A percentile compares a stretch with the other conserved stretches of the same genome.
Conservation (phyloP, 2,888 invertebrate species). For the Gibbula magus region DNA sequence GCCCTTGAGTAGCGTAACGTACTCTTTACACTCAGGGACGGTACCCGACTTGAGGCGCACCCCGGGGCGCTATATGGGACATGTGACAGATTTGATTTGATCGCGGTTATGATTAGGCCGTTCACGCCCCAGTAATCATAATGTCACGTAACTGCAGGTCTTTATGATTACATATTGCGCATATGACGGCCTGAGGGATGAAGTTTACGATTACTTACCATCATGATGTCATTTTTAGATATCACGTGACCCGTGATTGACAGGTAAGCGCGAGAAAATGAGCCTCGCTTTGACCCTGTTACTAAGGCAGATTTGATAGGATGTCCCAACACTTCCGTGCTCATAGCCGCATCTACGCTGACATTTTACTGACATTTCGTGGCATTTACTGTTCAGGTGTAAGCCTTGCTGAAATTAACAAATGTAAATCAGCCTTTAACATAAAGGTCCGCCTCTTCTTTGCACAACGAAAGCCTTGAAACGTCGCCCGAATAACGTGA, state of each 20-base stretch:
- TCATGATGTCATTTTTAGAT: neutral
- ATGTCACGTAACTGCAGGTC: neutral
- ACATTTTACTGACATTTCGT: neutral
- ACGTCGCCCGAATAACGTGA: too few relatives aligned
- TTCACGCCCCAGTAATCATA: neutral
- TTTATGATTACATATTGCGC: neutral
- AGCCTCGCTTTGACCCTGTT: neutral
- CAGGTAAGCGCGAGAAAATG: neutral
- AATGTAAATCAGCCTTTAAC: neutral
- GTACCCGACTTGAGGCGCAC: neutral
- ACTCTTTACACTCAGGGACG: too few relatives aligned
- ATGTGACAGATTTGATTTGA: constrained; percentile 4
- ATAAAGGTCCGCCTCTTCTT: too few relatives aligned
- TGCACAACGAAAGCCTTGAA: too few relatives aligned
- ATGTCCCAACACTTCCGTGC: neutral
- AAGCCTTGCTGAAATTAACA: neutral
- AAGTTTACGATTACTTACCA: neutral
- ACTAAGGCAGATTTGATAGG: neutral
- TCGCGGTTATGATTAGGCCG: neutral
- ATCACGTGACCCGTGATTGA: neutral
- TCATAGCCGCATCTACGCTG: neutral
- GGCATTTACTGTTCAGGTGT: neutral
- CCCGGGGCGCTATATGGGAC: neutral
- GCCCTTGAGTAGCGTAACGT: too few relatives aligned
- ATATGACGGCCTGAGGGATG: neutral